Evolutionary conservation across 2,797 vertebrate genomes (phyloP).

Genomic region (Pangasius macronema): DNA sequence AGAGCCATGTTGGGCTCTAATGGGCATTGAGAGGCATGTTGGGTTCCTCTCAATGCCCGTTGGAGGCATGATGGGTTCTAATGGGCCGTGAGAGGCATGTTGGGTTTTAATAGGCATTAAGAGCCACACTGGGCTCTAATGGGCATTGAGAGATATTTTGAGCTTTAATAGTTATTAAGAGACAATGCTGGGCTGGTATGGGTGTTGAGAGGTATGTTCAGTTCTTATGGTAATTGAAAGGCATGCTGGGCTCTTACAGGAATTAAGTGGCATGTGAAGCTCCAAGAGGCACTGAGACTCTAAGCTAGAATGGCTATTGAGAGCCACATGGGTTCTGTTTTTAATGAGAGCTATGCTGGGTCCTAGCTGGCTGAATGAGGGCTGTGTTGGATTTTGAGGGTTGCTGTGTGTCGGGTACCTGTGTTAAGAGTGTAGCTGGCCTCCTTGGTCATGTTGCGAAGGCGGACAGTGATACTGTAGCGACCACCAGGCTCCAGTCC

Average conservation of each 20-base stretch:
- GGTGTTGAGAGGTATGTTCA: neutral
- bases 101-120: neutral
- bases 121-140: neutral
- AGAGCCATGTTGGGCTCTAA: neutral
- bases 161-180: neutral
- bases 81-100: neutral
- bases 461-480: slow-evolving; percentile 88
- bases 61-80: slow-evolving; percentile 4
- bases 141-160: neutral
- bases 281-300: neutral
- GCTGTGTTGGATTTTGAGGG: neutral
- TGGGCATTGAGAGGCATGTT: neutral
- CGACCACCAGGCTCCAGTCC: slow-evolving; percentile 89
- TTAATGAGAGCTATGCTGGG: neutral
- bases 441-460: slow-evolving; percentile 98
- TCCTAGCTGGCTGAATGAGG: neutral
- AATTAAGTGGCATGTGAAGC: neutral
- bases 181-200: neutral
- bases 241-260: neutral
- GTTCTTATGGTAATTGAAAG: neutral
- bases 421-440: slow-evolving; percentile 88
- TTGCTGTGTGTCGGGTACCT: slow-evolving; percentile 68
- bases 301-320: neutral
- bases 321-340: neutral
- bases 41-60: neutral